These are phyloP conservation scores for Meganola albula DNA, from an alignment of 2,888 invertebrate species.

Conservation along the genomic window DNA sequence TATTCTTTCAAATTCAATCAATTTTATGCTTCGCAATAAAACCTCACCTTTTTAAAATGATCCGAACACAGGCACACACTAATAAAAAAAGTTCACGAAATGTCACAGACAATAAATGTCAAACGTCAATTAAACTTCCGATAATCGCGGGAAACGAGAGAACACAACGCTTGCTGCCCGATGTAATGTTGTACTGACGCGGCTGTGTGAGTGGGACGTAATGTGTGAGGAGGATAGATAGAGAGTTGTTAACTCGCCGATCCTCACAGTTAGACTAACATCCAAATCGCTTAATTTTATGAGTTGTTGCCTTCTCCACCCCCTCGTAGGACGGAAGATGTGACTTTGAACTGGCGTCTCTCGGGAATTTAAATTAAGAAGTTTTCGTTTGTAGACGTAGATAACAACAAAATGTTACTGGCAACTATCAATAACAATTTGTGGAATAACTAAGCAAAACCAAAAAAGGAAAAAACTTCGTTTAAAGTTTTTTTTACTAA, in stretches of 20 bases:
- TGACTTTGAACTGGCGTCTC: slow-evolving; percentile 49
- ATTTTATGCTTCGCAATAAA: no score
- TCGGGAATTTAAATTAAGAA: slow-evolving; percentile 11
- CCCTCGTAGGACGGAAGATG: slow-evolving; percentile 50
- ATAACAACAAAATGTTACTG: no score
- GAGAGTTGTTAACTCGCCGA: slow-evolving; percentile 70
- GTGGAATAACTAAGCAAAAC: no score
- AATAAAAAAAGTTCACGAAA: slow-evolving; percentile 23
- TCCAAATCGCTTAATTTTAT: slow-evolving; percentile 79
- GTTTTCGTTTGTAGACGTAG: slow-evolving; percentile 1
- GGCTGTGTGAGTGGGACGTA: slow-evolving; percentile 36
- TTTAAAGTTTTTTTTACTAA: no score
- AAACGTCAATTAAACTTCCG: slow-evolving; percentile 35
- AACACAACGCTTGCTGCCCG: slow-evolving; percentile 26
- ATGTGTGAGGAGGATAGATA: slow-evolving; percentile 56
- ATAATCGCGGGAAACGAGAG: slow-evolving; percentile 30
- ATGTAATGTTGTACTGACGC: slow-evolving; percentile 31
- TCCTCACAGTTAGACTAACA: slow-evolving; percentile 77
- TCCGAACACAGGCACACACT: slow-evolving; percentile 27
- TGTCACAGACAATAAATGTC: slow-evolving; percentile 30
- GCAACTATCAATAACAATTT: no score
- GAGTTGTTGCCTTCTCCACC: slow-evolving; percentile 79
- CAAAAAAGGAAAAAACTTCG: no score
- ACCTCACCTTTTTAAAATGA: slow-evolving; percentile 25
- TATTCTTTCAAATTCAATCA: no score